Evolutionary conservation across 2,797 vertebrate species (phyloP).

Genomic region (Masticophis lateralis): DNA sequence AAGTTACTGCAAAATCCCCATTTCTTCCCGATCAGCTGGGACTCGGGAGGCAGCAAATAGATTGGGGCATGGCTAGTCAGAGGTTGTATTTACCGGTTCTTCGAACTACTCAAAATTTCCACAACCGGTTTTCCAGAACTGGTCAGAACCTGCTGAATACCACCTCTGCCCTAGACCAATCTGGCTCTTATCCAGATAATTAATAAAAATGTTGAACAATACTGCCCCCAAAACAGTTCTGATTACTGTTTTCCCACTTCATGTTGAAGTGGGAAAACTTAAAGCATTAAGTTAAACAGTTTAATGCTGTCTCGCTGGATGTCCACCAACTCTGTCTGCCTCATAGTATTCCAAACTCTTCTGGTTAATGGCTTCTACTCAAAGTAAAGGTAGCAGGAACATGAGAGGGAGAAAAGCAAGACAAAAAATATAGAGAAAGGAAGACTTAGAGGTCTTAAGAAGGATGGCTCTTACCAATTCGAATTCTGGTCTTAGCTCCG

Average conservation of each 20-base stretch:
- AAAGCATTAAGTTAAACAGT: too few relatives aligned
- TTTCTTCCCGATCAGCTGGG: too few relatives aligned
- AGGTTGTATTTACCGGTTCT: too few relatives aligned
- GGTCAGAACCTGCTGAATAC: too few relatives aligned
- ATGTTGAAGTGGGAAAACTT: background rate
- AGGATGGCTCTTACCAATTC: conserved; percentile 83
- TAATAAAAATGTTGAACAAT: background rate
- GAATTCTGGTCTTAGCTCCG: conserved; percentile 87
- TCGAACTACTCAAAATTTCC: too few relatives aligned
- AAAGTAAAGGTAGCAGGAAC: background rate
- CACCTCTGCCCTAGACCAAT: background rate
- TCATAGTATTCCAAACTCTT: background rate
- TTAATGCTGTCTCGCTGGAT: background rate
- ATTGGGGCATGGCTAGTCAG: too few relatives aligned
- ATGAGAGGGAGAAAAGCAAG: background rate
- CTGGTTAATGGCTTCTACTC: background rate
- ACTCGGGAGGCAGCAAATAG: too few relatives aligned
- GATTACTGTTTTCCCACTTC: background rate
- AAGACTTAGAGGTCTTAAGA: background rate
- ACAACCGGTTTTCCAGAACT: too few relatives aligned
- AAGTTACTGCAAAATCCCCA: too few relatives aligned
- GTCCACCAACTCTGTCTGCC: background rate
- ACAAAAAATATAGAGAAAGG: fast-evolving
- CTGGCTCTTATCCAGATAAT: background rate
- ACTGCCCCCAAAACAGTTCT: background rate